Base-by-base conservation (phyloP, 35 echinoderm and acorn worm genomes). In the Heliocidaris tuberculata region DNA sequence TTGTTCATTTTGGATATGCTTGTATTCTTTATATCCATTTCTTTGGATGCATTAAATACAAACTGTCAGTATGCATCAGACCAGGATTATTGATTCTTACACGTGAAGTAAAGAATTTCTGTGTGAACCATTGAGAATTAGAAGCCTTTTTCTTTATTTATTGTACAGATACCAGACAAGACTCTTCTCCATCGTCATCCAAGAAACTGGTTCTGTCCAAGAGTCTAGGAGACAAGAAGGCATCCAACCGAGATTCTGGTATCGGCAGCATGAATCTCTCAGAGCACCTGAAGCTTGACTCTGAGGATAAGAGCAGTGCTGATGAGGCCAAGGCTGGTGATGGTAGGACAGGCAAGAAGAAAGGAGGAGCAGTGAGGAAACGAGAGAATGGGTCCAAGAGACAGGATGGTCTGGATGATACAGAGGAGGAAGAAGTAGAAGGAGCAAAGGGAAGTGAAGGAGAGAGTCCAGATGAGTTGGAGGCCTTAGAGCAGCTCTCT, bases 181-280 rank as follows among this genome's bases (percentile, higher is more conserved):
- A 89, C 13, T 6, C 47, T 49, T 49, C 94, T 59, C 94, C 12
- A 48, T 90, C 86, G 2, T 89, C 94, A 21, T 32, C 86, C 30
- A 86, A 94, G 59, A 86, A 94, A 49, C 17, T 86, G 31, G 59
- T 94, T 32, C 27, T 94, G 15, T 48, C 93, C 16, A 91, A 94
- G 61, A 94, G 88, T 88, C 31, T 94, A 10, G 85, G 94, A 59
- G 50, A 89, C 61, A 93, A 86, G 27, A 94, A 95, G 48, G 97
- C 96, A 56, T 96, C 97, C 17, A 98, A 98, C 90, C n/a, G 97
- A 94, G 97, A 98, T 56, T 98, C 97, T 31, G 97, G 97, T n/a
- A 98, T 98, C 78, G 97, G 97, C 30, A 98, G 97, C 95, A 98
- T 98, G 97, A 98, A 96, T 31, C 89, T 98, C 24, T 96, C 97